These are phyloP conservation scores for Epiblema foenella DNA, from an alignment of 2,888 invertebrate species.

Conservation along the genomic window DNA sequence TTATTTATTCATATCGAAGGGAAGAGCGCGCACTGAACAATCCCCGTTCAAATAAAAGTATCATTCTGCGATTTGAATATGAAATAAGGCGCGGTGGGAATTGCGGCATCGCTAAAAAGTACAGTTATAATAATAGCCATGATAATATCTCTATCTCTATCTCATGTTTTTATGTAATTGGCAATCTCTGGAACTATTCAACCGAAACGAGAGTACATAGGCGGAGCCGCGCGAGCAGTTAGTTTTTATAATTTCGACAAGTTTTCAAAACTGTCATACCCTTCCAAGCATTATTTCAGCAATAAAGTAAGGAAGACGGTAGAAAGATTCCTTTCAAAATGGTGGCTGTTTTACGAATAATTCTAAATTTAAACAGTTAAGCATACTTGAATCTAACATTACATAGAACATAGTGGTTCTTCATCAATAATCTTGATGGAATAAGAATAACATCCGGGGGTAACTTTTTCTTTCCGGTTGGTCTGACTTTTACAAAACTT, in stretches of 20 bases:
- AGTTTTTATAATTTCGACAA: too few species aligned
- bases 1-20: constrained; percentile 48
- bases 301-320: too few species aligned
- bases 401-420: background rate
- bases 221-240: too few species aligned
- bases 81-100: constrained; percentile 38
- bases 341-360: background rate
- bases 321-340: too few species aligned
- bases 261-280: too few species aligned
- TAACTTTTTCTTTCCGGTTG: background rate
- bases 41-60: constrained; percentile 50
- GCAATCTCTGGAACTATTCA: too few species aligned
- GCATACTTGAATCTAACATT: background rate
- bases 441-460: background rate
- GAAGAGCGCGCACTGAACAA: constrained; percentile 47
- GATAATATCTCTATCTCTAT: background rate
- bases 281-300: too few species aligned
- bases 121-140: background rate
- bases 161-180: too few species aligned
- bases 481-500: background rate
- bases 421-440: too few species aligned
- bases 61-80: constrained; percentile 45
- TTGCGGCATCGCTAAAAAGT: background rate
- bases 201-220: too few species aligned
- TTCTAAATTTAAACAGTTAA: background rate